Evolutionary conservation across 92 coral and sea anemone genomes (phyloP).

Genomic region (Porites divaricata): DNA sequence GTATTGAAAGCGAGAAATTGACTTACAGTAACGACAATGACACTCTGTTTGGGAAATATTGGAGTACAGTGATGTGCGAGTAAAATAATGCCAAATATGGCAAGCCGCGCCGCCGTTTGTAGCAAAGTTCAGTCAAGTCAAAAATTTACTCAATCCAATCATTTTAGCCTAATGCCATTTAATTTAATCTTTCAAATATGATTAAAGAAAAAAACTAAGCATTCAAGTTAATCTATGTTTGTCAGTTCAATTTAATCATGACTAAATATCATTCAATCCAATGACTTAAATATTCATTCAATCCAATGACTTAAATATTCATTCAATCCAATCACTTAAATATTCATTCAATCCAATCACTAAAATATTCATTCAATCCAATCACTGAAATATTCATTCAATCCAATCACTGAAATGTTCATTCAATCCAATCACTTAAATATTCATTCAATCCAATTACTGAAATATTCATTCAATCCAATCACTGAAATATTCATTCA

Average conservation of each 20-base stretch:
- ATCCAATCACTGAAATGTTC: neutral
- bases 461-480: neutral
- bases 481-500: neutral
- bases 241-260: conserved; percentile 16
- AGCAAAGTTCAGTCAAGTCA: conserved; percentile 12
- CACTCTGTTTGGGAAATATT: too few species aligned
- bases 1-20: too few species aligned
- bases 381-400: conserved; percentile 7
- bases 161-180: conserved; percentile 2
- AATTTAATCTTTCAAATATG: conserved; percentile 1
- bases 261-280: conserved; percentile 15
- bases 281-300: conserved; percentile 10
- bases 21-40: too few species aligned
- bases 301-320: conserved; percentile 4
- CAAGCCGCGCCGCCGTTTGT: conserved; percentile 25
- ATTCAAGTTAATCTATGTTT: conserved; percentile 12
- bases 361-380: conserved; percentile 9
- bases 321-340: conserved; percentile 25
- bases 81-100: too few species aligned
- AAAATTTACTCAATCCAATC: conserved; percentile 20
- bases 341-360: conserved; percentile 24
- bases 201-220: neutral
- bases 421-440: conserved; percentile 8
- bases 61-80: too few species aligned
- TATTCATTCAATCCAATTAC: neutral